Evolutionary conservation across 1,140 invertebrate species (phyloP).

Genomic region (Helicorthomorpha holstii): DNA sequence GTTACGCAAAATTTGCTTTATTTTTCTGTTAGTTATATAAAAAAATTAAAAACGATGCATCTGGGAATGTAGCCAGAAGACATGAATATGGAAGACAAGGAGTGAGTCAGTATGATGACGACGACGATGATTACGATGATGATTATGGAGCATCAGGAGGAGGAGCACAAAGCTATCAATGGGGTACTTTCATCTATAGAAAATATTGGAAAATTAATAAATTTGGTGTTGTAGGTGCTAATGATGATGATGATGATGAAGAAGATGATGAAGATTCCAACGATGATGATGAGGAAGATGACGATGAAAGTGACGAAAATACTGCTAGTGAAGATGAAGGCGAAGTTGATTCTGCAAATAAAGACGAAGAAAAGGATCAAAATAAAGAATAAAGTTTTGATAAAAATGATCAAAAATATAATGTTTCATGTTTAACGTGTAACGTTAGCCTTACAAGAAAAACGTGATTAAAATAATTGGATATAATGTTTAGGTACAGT

Average conservation of each 20-base stretch:
- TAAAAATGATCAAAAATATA: too few species aligned
- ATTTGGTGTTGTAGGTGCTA: constrained; percentile 5
- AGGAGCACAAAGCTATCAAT: constrained; percentile 16
- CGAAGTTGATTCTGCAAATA: neutral
- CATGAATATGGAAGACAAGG: constrained; percentile 30
- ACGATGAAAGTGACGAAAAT: constrained; percentile 34
- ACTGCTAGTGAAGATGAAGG: constrained; percentile 12
- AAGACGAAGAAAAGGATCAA: neutral
- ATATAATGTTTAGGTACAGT: too few species aligned
- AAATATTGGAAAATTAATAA: constrained; percentile 2
- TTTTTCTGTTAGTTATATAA: constrained; percentile 6
- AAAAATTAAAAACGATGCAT: constrained; percentile 3
- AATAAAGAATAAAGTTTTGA: neutral
- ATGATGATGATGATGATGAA: constrained; percentile 16
- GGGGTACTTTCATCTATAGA: constrained; percentile 14
- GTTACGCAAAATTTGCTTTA: constrained; percentile 18
- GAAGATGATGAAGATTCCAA: constrained; percentile 28
- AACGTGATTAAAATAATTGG: too few species aligned
- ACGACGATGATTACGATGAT: constrained; percentile 20
- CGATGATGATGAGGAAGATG: constrained; percentile 32
- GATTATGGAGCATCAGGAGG: constrained; percentile 17
- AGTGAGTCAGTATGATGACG: constrained; percentile 30
- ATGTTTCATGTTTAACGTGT: too few species aligned
- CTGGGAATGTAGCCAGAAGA: constrained; percentile 21
- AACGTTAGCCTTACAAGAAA: too few species aligned